Evolutionary conservation across 2,797 vertebrate genomes (phyloP).

Genomic region (Ceyx erithaca): DNA sequence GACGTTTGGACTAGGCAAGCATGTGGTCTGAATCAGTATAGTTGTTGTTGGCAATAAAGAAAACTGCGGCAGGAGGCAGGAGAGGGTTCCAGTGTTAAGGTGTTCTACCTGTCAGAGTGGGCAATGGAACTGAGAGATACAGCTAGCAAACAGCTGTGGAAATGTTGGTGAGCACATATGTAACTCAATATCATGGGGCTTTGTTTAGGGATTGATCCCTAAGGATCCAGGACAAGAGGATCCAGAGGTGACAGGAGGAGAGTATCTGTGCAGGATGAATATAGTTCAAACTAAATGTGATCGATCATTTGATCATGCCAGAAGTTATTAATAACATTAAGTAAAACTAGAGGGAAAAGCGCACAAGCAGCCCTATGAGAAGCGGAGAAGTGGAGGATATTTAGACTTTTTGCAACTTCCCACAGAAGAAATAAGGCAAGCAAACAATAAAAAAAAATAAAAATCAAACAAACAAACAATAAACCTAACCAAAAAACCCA

Average conservation of each 20-base stretch:
- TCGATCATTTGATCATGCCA: background rate
- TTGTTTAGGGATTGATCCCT: background rate
- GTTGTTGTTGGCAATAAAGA: background rate
- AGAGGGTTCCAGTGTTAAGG: background rate
- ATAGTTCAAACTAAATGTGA: background rate
- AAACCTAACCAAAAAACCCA: background rate
- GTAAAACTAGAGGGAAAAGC: background rate
- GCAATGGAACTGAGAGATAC: background rate
- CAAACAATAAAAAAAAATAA: background rate
- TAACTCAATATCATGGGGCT: background rate
- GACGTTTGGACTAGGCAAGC: background rate
- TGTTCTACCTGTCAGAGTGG: background rate
- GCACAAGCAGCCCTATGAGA: background rate
- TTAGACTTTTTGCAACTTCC: background rate
- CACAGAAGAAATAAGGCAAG: background rate
- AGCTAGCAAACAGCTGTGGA: background rate
- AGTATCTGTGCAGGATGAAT: background rate
- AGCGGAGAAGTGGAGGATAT: background rate
- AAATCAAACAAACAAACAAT: background rate
- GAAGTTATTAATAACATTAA: background rate
- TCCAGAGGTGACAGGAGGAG: background rate
- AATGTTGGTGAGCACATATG: rapidly evolving
- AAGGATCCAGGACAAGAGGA: background rate
- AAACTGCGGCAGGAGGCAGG: background rate
- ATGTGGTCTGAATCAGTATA: background rate